Base-by-base conservation (phyloP, 2,888 invertebrate species). In the Capitulum mitella region DNA sequence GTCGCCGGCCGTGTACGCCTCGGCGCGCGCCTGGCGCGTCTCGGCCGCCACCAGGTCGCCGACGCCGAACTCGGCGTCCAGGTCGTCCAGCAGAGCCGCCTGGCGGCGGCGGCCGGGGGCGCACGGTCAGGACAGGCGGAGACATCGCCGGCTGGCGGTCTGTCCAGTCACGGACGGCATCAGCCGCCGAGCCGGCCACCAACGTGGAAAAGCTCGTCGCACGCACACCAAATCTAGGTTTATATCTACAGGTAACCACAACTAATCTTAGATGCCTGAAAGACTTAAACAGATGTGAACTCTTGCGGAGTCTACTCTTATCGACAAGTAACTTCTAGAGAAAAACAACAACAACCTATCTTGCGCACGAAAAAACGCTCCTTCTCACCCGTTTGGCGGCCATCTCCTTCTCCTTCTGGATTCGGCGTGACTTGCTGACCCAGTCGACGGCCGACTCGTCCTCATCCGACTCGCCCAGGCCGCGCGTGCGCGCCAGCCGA, bases 51-150 rank as follows among this genome's bases (percentile, higher is more conserved):
- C 89, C 77, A 97, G 87, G 83, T 92, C 92, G 26, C 91, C 90
- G 80, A 97, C 91, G 48, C 97, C 97, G 89, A 98, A 97, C 85
- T 94, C 96, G 82, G 91, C 93, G 87, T 98, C 98, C 89, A 98
- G 90, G 86, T 98, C 96, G 86, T 97, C 95, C 84, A 98, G 86
- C 88, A 94, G 89, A 85, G 95, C 95, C 37, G 96, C 98, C 70
- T 70, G 70, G 26, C 34, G 64, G 64, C 1, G 34, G 32, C 22
- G 26, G 26, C 16, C 3, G 48, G 12, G 16, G 19, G 48, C 16
- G 48, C 19, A 14, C 14, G 48, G 6, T 48, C 16, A 48, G 48
- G n/a, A n/a, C n/a, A n/a, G n/a, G 26, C 37, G 80, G 58, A 46
- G 58, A 78, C 26, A 26, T n/a, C 12, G 1, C 40, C 76, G n/a